Conservation (phyloP, 1,140 invertebrate genomes). For the Papilio machaon region DNA sequence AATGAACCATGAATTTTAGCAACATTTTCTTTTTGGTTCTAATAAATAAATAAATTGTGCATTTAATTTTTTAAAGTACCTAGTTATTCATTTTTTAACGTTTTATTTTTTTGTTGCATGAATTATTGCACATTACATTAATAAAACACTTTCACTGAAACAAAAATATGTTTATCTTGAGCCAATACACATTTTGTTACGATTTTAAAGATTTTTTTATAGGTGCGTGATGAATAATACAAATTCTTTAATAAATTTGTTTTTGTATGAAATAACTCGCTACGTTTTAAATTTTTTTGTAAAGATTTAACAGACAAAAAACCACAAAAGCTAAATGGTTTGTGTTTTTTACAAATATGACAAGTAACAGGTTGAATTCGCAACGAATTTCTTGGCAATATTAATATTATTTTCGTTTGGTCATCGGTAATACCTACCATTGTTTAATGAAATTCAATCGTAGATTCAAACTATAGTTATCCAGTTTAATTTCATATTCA, state of each 20-base stretch:
- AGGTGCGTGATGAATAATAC: not conserved
- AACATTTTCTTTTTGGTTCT: not conserved
- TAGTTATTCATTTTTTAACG: not conserved
- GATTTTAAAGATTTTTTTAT: conserved; percentile 1
- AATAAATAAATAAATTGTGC: not conserved
- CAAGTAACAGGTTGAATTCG: too few relatives aligned
- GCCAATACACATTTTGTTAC: not conserved
- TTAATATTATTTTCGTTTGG: too few relatives aligned
- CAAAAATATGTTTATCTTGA: conserved; percentile 10
- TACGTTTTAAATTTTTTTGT: not conserved
- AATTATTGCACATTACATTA: not conserved
- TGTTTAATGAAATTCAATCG: too few relatives aligned
- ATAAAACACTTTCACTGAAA: not conserved
- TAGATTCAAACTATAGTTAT: too few relatives aligned
- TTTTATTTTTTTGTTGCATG: not conserved
- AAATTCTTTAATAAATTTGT: not conserved
- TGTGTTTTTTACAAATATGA: too few relatives aligned
- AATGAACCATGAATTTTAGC: conserved; percentile 10
- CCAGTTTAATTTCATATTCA: too few relatives aligned
- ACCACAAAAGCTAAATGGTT: too few relatives aligned
- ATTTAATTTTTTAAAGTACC: not conserved
- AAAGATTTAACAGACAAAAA: too few relatives aligned
- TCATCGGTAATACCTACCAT: too few relatives aligned
- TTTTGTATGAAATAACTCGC: not conserved
- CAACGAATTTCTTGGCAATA: too few relatives aligned